Evolutionary conservation across 2,113 vertebrate genomes (phyloP).

Genomic region (Aptenodytes patagonicus): DNA sequence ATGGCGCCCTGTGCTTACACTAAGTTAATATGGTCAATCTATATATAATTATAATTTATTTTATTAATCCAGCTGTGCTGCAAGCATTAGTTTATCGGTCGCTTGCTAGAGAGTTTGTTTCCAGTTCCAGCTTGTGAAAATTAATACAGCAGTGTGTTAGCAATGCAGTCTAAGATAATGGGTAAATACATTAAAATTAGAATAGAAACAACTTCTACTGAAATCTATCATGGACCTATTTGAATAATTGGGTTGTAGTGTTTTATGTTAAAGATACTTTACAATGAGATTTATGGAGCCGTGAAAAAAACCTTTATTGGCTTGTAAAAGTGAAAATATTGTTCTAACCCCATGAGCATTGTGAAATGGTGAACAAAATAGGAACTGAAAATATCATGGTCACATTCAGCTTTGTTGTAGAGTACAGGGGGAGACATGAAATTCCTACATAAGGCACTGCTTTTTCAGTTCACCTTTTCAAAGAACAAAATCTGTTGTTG

Average conservation of each 20-base stretch:
- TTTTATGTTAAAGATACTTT: constrained; percentile 6
- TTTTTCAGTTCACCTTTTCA: constrained; percentile 13
- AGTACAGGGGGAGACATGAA: constrained; percentile 1
- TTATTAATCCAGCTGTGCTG: background rate
- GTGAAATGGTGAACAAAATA: constrained; percentile 57
- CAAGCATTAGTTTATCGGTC: background rate
- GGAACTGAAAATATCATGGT: constrained; percentile 53
- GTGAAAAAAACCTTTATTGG: background rate
- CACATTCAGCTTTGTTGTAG: background rate
- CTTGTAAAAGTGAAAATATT: constrained; percentile 51
- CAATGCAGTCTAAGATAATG: background rate
- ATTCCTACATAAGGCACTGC: background rate
- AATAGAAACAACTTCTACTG: background rate
- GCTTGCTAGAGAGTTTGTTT: background rate
- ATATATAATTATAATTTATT: background rate
- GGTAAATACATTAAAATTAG: background rate
- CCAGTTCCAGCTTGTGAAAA: background rate
- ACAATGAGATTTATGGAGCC: background rate
- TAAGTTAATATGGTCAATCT: background rate
- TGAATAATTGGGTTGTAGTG: background rate
- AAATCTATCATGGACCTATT: background rate
- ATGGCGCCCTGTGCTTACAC: background rate
- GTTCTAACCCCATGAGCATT: constrained; percentile 36
- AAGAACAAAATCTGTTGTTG: background rate
- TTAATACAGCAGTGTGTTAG: background rate